Evolutionary conservation across 2,888 invertebrate species (phyloP).

Genomic region (Lapara coniferarum): DNA sequence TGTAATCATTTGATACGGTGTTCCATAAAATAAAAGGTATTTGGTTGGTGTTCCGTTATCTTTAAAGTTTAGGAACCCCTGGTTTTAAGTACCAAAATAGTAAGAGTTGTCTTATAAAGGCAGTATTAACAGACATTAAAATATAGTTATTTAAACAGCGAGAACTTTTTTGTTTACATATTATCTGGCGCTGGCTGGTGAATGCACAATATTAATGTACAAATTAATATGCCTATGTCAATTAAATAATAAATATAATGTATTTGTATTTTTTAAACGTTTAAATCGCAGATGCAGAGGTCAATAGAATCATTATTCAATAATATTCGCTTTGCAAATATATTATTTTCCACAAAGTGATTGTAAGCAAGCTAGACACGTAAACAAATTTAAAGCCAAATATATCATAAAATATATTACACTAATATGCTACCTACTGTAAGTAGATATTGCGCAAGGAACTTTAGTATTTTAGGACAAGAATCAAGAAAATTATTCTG

Average conservation of each 20-base stretch:
- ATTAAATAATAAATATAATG: not conserved
- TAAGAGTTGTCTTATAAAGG: too few species aligned
- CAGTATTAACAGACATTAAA: too few species aligned
- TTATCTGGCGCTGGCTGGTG: too few species aligned
- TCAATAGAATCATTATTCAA: conserved; percentile 8
- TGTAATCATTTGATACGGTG: too few species aligned
- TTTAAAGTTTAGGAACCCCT: too few species aligned
- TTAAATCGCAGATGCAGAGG: conserved; percentile 27
- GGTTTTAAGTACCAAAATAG: too few species aligned
- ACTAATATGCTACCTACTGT: not conserved
- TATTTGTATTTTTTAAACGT: not conserved
- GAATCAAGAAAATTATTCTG: not conserved
- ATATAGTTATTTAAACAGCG: too few species aligned
- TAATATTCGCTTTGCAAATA: conserved; percentile 37
- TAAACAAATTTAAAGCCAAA: not conserved
- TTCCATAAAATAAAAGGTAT: too few species aligned
- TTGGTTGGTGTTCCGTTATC: too few species aligned
- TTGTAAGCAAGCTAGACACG: not conserved
- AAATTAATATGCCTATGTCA: not conserved
- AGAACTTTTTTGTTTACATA: too few species aligned
- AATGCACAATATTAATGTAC: not conserved
- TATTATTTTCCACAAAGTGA: conserved; percentile 3
- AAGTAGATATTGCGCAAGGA: too few species aligned
- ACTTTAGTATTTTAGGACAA: conserved; percentile 61
- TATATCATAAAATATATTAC: not conserved